Evolutionary conservation across 2,113 vertebrate species (phyloP).

Genomic region (Alexandromys fortis): DNA sequence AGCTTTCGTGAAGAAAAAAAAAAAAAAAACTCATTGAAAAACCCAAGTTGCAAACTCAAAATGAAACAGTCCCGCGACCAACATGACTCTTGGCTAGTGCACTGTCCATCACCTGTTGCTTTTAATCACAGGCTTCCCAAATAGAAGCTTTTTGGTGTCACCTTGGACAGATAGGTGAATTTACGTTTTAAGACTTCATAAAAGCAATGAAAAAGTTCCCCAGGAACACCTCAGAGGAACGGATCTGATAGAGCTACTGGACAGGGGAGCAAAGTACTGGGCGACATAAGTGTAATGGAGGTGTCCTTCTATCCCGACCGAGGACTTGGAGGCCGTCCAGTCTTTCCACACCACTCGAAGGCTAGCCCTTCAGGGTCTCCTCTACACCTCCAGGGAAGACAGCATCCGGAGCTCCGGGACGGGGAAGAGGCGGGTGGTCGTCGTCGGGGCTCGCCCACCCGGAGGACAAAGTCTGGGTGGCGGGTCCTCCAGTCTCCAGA

Average conservation of each 20-base stretch:
- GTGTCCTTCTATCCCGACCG: slow-evolving; percentile 1
- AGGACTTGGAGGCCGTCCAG: slow-evolving; percentile 35
- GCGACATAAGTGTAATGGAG: slow-evolving; percentile 24
- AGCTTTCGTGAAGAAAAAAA: slow-evolving; percentile 36
- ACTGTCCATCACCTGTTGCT: slow-evolving; percentile 19
- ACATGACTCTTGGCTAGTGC: slow-evolving; percentile 23
- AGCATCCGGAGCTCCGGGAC: neutral
- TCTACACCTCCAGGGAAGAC: neutral
- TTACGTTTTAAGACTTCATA: slow-evolving; percentile 59
- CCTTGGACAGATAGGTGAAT: slow-evolving; percentile 3
- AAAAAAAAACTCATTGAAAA: neutral
- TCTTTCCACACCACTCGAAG: slow-evolving; percentile 41
- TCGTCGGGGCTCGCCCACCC: slow-evolving; percentile 48
- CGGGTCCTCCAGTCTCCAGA: neutral
- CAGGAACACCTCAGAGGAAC: slow-evolving; percentile 50
- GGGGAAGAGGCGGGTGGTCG: slow-evolving; percentile 68
- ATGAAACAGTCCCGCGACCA: slow-evolving; percentile 43
- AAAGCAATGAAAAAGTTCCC: slow-evolving; percentile 48
- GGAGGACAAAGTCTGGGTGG: slow-evolving; percentile 64
- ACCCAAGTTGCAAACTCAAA: slow-evolving; percentile 55
- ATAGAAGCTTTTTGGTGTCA: slow-evolving; percentile 23
- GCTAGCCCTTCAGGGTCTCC: neutral
- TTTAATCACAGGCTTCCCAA: slow-evolving; percentile 64
- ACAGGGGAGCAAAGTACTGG: neutral
- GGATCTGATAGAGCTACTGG: slow-evolving; percentile 31